phyloP scores from a whole-genome alignment of 2,888 invertebrate species.

The Galerucella pusilla region DNA sequence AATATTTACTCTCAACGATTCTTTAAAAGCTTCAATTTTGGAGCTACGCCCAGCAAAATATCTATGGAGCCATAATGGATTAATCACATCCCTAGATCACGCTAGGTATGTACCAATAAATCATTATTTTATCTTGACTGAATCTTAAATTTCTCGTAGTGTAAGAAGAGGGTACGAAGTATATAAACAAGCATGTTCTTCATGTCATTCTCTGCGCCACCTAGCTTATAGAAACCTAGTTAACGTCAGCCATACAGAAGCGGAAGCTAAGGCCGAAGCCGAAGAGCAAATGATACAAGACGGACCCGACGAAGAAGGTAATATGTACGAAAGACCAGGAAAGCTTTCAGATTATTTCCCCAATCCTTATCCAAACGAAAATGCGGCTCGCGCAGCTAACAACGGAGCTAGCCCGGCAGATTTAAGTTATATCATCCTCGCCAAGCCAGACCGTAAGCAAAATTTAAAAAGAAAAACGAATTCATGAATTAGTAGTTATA shows the following conservation, averaged over 20 bases:
- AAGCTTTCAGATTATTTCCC: slow-evolving; percentile 94
- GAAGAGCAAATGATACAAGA: slow-evolving; percentile 84
- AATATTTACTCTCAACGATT: slow-evolving; percentile 84
- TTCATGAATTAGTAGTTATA: slow-evolving; percentile 5
- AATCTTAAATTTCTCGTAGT: slow-evolving; percentile 64
- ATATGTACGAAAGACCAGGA: slow-evolving; percentile 92
- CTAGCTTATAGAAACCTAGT: slow-evolving; percentile 94
- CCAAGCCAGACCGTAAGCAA: slow-evolving; percentile 77
- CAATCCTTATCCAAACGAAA: slow-evolving; percentile 94
- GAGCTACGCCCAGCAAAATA: slow-evolving; percentile 85
- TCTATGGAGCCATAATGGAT: slow-evolving; percentile 87
- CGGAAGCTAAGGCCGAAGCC: slow-evolving; percentile 96
- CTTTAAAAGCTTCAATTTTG: slow-evolving; percentile 83
- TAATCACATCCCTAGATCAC: slow-evolving; percentile 85
- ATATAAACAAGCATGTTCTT: slow-evolving; percentile 99
- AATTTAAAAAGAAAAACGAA: neutral
- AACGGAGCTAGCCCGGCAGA: slow-evolving; percentile 98
- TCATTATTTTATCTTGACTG: neutral
- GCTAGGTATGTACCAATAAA: slow-evolving; percentile 55
- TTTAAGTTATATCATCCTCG: slow-evolving; percentile 87
- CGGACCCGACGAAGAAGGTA: slow-evolving; percentile 89
- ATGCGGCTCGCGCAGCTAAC: slow-evolving; percentile 96
- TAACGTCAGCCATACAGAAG: slow-evolving; percentile 90
- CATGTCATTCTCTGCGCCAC: slow-evolving; percentile 96
- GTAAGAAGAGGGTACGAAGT: slow-evolving; percentile 93